phyloP scores from a whole-genome alignment of 1,140 invertebrate species.

The Spodoptera frugiperda region DNA sequence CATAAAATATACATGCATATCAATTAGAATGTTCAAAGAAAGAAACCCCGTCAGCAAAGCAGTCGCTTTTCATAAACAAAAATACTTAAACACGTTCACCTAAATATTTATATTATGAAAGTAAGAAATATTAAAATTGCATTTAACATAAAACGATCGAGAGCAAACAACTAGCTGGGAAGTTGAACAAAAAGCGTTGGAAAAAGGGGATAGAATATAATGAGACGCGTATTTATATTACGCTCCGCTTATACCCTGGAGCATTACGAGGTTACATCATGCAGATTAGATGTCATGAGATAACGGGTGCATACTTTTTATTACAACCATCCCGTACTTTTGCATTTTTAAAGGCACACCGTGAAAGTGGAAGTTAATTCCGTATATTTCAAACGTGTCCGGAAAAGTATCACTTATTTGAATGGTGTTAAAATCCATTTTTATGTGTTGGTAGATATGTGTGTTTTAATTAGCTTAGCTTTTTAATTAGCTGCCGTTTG shows the following conservation, averaged over 20 bases:
- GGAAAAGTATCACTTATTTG: constrained; percentile 4
- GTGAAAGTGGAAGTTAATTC: constrained; percentile 36
- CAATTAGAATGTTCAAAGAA: no score
- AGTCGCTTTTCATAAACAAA: no score
- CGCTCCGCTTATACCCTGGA: constrained; percentile 29
- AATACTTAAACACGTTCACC: no score
- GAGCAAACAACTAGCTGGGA: neutral
- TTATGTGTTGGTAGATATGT: neutral
- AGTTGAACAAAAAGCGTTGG: neutral
- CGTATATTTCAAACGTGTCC: neutral
- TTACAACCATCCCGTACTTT: constrained; percentile 11
- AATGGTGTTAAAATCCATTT: neutral
- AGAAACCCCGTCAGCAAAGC: no score
- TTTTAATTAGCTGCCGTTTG: neutral
- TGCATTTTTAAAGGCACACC: constrained; percentile 39
- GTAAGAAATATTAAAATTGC: no score
- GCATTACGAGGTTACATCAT: constrained; percentile 46
- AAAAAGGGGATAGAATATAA: constrained; percentile 15
- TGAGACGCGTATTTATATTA: constrained; percentile 32
- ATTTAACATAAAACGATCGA: neutral
- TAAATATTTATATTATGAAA: no score
- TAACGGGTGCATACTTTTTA: constrained; percentile 48
- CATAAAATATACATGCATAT: no score
- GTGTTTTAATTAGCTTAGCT: neutral
- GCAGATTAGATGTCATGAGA: constrained; percentile 49